Evolutionary conservation across 2,113 vertebrate genomes (phyloP), one percentile per base, ranked within the genome.

Genomic region (Ursus arctos): DNA sequence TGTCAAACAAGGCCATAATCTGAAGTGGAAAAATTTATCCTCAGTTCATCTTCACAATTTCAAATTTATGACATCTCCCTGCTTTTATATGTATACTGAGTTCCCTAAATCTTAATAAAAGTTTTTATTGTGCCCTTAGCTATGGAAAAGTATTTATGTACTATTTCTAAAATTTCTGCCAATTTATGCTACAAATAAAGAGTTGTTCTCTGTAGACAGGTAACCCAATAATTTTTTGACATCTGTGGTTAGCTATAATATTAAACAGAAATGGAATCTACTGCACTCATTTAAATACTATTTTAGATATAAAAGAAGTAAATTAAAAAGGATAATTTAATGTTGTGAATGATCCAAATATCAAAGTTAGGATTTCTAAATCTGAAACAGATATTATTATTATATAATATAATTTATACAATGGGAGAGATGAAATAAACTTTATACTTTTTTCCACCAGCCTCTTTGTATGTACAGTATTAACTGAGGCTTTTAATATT

Each of bases 11-110:
- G 31, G 47, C 16, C 36, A 72, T 89, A 84, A 76, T 87, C 40
- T 92, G 74, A 87, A 92, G 10, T 87, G 36, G 40, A 92, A 96
- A 67, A 88, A 43, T 8, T 84, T 88, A 76, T 55, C 63, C 88
- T 88, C 22, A 43, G 88, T 69, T 53, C 67, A 88, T 61, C 31
- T 69, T 83, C 47, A 53, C 14, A 84, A 47, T 59, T 92, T 92
- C 8, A 28, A 88, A 71, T 79, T 77, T 63, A 33, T 88, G 67
- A 31, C 2, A 47, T 69, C 88, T 89, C 6, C 8, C 16, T 72
- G 47, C 55, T 57, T 87, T 85, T 92, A 15, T 67, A 55, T 81
- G 76, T 94, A 65, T 49, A 91, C 24, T 59, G 40, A 88, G 33
- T 80, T 84, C 8, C 21, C 26, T 92, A 82, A 51, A 69, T 83